Conservation (phyloP, 2,888 invertebrate genomes). For the Brachyopa scutellaris region DNA sequence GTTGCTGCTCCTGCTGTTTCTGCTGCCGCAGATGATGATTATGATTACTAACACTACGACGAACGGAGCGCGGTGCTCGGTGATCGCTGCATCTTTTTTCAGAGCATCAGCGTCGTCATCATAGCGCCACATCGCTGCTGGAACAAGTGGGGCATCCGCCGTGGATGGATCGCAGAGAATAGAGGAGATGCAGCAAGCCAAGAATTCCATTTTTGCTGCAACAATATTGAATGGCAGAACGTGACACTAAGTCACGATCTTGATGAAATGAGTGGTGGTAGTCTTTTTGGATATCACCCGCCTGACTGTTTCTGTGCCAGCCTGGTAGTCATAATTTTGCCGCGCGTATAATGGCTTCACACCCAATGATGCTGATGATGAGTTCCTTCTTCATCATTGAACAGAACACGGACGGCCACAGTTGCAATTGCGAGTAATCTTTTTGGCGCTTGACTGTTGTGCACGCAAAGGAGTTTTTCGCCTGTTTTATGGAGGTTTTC, state of each 20-base stretch:
- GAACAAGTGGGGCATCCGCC: constrained; percentile 39
- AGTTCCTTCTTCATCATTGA: constrained; percentile 51
- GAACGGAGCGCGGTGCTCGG: constrained; percentile 33
- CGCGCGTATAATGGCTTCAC: constrained; percentile 65
- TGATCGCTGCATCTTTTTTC: constrained; percentile 45
- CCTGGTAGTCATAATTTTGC: constrained; percentile 65
- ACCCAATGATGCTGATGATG: constrained; percentile 71
- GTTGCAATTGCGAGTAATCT: constrained; percentile 43
- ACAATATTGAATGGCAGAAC: constrained; percentile 76
- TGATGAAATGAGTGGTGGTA: constrained; percentile 75
- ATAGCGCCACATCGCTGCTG: constrained; percentile 59
- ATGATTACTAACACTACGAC: constrained; percentile 53
- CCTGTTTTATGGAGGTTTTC: constrained; percentile 1
- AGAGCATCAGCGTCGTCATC: constrained; percentile 42
- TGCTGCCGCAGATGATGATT: constrained; percentile 60
- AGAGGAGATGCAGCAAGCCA: constrained; percentile 35
- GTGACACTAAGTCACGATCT: constrained; percentile 78
- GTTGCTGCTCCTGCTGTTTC: constrained; percentile 57
- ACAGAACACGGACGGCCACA: too few species aligned
- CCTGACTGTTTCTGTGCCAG: neutral
- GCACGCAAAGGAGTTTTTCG: constrained; percentile 15
- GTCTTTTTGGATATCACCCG: neutral
- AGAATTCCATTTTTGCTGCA: constrained; percentile 40
- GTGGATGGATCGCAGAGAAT: constrained; percentile 26
- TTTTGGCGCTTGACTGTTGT: constrained; percentile 24